Evolutionary conservation across 2,888 invertebrate species (phyloP).

Genomic region (Cabera pusaria): DNA sequence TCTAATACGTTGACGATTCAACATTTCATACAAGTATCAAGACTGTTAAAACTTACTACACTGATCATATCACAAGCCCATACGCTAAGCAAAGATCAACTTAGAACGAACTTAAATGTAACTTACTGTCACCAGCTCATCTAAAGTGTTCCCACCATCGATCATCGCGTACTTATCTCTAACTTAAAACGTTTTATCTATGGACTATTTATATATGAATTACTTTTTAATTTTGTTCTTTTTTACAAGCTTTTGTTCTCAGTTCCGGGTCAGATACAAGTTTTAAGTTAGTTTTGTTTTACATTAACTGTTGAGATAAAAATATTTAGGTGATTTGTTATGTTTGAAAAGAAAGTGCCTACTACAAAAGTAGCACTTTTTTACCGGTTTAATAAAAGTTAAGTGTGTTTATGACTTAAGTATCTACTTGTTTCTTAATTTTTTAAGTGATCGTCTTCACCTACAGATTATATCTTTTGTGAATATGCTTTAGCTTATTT

Average conservation of each 20-base stretch:
- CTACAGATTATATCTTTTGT: no score
- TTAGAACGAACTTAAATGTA: slow-evolving; percentile 64
- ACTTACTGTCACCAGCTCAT: slow-evolving; percentile 74
- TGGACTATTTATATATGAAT: slow-evolving; percentile 62
- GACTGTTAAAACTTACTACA: slow-evolving; percentile 24
- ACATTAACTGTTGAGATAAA: slow-evolving; percentile 5
- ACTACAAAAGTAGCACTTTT: no score
- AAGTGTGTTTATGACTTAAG: no score
- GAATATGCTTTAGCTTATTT: no score
- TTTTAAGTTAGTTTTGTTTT: slow-evolving; percentile 10
- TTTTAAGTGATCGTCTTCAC: no score
- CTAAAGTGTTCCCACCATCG: slow-evolving; percentile 75
- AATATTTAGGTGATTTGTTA: slow-evolving; percentile 1
- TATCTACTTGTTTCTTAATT: no score
- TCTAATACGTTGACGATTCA: no score
- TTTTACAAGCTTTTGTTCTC: slow-evolving; percentile 40
- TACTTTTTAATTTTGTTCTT: slow-evolving; percentile 42
- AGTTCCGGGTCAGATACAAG: slow-evolving; percentile 40
- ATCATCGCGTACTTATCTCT: slow-evolving; percentile 71
- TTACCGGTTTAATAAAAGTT: no score
- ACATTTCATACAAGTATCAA: slow-evolving; percentile 51
- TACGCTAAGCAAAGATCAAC: slow-evolving; percentile 66
- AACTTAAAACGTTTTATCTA: slow-evolving; percentile 76
- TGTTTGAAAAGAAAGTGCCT: background rate
- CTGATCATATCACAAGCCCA: slow-evolving; percentile 66